Evolutionary conservation across 1,140 invertebrate species (phyloP), one percentile per base, ranked within the genome.

Genomic region (Neocloeon triangulifer): DNA sequence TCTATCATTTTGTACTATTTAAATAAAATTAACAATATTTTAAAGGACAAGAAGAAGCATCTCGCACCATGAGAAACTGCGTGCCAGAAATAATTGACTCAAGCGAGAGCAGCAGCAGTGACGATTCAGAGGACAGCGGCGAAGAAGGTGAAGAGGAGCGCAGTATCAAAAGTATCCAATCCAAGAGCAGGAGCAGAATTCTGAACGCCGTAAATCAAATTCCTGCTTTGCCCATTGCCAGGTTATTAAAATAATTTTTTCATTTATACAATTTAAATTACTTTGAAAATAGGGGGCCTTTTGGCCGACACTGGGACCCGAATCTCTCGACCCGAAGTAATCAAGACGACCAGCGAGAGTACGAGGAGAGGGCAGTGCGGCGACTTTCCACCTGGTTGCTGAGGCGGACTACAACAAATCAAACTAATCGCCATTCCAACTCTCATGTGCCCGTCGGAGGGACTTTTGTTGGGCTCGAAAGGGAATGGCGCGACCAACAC

Each of bases 321-420:
- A 68, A 73, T 36, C 53, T 74, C 25, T 73, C 70, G 1, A 68
- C 74, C 16, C 61, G 78, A 36, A 77, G 70, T 42, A 84, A 84
- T 53, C 79, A 84, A 49, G 78, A 84, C 46, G 70, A 74, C 42
- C 79, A 82, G 49, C 52, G 79, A 15, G 69, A 79, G 28, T 73
- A 68, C 43, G 79, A 84, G 51, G 79, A 84, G 55, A 64, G 62
- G 39, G 62, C 66, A 2, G 62, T 70, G 23, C 55, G 62, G 25
- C 67, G 76, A 47, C 74, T 80, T 57, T 52, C 64, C 14, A 47
- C 55, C 3, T 51, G 74, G 22, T 56, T 79, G 16, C 56, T 56
- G 14, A 56, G 56, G 38, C 42, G 63, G 47, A 41, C 52, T 37
- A 40, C 45, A 42, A 32, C 12, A 30, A 26, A 29, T 19, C 44